Conservation (phyloP, 1,140 invertebrate genomes). For the Drosophila bipectinata region DNA sequence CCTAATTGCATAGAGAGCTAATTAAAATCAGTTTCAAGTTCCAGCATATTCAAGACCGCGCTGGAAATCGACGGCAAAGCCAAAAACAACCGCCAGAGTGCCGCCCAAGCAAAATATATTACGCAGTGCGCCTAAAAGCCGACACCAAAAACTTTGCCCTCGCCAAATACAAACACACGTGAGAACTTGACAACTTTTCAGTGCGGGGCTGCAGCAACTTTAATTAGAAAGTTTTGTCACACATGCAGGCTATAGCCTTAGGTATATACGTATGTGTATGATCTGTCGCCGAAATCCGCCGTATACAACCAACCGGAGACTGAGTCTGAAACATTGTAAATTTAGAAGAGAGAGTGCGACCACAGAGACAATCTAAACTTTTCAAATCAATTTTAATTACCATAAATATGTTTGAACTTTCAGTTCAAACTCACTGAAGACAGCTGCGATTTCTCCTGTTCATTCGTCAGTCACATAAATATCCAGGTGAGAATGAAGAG, state of each 20-base stretch:
- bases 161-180: conserved; percentile 68
- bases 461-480: conserved; percentile 13
- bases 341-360: conserved; percentile 43
- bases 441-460: conserved; percentile 30
- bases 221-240: conserved; percentile 82
- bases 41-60: conserved; percentile 44
- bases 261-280: not conserved
- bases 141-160: conserved; percentile 59
- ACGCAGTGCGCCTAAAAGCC: conserved; percentile 75
- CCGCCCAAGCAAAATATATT: conserved; percentile 44
- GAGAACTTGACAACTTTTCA: conserved; percentile 72
- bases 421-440: conserved; percentile 30
- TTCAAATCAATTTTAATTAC: conserved; percentile 83
- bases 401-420: conserved; percentile 77
- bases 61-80: conserved; percentile 4
- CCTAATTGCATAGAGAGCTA: conserved; percentile 57
- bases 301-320: conserved; percentile 21
- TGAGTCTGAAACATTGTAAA: conserved; percentile 61
- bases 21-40: conserved; percentile 69
- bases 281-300: conserved; percentile 14
- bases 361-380: conserved; percentile 80
- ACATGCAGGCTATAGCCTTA: conserved; percentile 48
- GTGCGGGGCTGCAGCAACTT: conserved; percentile 58
- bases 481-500: conserved; percentile 29
- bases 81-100: conserved; percentile 9